Base-by-base conservation (phyloP, 2,113 vertebrate genomes). In the Alosa alosa region DNA sequence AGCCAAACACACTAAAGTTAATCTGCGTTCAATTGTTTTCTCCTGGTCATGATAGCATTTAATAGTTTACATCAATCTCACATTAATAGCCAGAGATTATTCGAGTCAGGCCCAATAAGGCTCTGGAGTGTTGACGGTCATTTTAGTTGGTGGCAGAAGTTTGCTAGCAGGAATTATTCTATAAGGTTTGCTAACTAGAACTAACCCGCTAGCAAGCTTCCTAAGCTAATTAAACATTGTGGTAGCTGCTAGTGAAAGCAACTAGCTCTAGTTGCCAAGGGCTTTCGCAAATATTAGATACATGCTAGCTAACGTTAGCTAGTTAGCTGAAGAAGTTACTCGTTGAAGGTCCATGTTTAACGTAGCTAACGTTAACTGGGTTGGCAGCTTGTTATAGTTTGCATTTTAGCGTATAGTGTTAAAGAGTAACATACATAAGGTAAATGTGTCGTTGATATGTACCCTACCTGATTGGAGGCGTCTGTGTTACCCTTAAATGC, bases 341-440 rank as follows among this genome's bases (percentile, higher is more conserved):
- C 15, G 50, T n/a, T 22, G 57, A 25, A 60, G 18, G 50, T 50
- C 82, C 44, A 68, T 52, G 50, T 8, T 45, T 81, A 81, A 25
- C 83, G 81, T 83, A n/a, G 78, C 31, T 47, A 82, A n/a, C 81
- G 64, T 52, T 87, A 87, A 82, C 86, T 49, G 82, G 47, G 18
- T 81, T 46, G 86, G 68, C 81, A 81, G 39, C 25, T 84, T 36
- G 82, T 41, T 86, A 72, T 36, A 13, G n/a, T 25, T 72, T 31
- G 13, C 9, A 72, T 25, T 72, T 72, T 31, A 72, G n/a, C 13
- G 9, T 3, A 72, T 1, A 31, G 10, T 72, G 13, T 10, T 72
- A 11, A 36, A 25, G n/a, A 31, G 6, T 31, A 64, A 18, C 22
- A 2, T n/a, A 72, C 64, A 72, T 68, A 57, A 15, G 75, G 31